These are phyloP conservation scores for Sebastes goodei DNA, from an alignment of 2,797 vertebrate genomes.

Conservation along the genomic window DNA sequence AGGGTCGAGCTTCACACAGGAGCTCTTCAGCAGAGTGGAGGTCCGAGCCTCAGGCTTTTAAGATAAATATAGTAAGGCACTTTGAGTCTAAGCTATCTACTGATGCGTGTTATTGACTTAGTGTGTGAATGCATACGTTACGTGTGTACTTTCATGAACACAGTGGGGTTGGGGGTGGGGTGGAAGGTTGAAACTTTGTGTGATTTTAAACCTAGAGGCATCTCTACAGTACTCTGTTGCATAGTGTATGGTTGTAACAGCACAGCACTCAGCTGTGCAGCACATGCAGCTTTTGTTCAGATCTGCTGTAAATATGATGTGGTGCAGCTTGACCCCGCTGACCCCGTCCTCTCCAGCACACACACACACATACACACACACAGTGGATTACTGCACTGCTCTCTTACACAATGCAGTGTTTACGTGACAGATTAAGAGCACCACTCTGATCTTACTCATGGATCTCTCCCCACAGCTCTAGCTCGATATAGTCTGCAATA, in stretches of 20 bases:
- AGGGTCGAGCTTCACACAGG: neutral
- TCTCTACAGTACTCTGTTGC: neutral
- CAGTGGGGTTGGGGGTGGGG: neutral
- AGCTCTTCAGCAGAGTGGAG: neutral
- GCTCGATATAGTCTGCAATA: neutral
- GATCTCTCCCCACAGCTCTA: neutral
- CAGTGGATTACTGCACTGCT: slow-evolving; percentile 34
- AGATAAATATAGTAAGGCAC: slow-evolving; percentile 62
- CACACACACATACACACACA: neutral
- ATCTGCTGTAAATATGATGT: slow-evolving; percentile 10
- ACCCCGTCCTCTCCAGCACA: slow-evolving; percentile 7
- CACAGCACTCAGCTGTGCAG: neutral
- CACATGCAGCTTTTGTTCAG: slow-evolving; percentile 1
- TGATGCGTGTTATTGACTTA: slow-evolving; percentile 22
- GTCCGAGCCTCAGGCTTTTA: slow-evolving; percentile 38
- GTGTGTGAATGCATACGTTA: neutral
- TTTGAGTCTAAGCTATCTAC: slow-evolving; percentile 12
- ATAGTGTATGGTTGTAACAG: neutral
- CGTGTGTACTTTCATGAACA: neutral
- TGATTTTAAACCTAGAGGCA: neutral
- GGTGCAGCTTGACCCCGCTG: slow-evolving; percentile 25
- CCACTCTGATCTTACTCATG: neutral
- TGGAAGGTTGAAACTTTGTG: neutral
- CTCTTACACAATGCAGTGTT: slow-evolving; percentile 29
- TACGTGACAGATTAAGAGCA: slow-evolving; percentile 38